Conservation (phyloP, 2,888 invertebrate species). For the Eupithecia abbreviata region DNA sequence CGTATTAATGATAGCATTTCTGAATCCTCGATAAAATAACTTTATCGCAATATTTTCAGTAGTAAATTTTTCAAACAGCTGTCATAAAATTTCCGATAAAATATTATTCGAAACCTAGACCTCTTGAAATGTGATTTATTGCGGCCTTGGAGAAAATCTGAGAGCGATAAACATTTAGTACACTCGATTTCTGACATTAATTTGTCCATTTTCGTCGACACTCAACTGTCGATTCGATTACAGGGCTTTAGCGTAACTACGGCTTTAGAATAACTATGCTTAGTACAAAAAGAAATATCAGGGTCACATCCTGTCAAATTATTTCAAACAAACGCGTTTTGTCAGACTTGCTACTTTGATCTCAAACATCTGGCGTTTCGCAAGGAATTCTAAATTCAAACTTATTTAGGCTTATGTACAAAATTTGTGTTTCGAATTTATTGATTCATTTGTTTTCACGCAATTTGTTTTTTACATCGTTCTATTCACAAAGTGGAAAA, state of each 20-base stretch:
- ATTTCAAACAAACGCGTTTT: neutral
- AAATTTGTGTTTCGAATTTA: no score
- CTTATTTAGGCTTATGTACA: no score
- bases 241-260: neutral
- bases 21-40: neutral
- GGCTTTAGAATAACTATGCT: no score
- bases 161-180: neutral
- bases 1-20: neutral
- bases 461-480: no score
- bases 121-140: conserved; percentile 36
- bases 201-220: neutral
- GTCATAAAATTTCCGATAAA: conserved; percentile 31
- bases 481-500: no score
- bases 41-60: neutral
- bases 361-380: no score
- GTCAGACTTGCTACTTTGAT: no score
- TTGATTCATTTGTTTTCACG: no score
- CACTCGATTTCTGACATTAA: neutral
- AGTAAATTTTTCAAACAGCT: neutral
- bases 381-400: no score
- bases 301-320: neutral
- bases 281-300: no score
- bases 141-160: conserved; percentile 17
- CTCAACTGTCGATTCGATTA: neutral
- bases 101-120: conserved; percentile 29